Evolutionary conservation across 1,140 invertebrate genomes (phyloP).

Genomic region (Dendrolimus punctatus): DNA sequence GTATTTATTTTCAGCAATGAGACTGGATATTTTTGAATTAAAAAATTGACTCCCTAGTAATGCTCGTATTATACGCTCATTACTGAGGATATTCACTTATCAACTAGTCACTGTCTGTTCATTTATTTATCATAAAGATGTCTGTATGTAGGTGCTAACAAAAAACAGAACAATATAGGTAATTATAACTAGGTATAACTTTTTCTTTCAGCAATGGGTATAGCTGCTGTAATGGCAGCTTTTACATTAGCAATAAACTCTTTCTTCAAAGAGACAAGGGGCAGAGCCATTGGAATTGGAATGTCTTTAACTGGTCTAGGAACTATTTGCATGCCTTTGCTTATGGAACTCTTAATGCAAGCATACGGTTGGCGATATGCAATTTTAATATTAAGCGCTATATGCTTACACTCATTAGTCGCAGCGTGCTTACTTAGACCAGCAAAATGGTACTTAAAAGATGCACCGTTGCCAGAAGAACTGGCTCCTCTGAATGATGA

Average conservation of each 20-base stretch:
- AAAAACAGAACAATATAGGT: too few species aligned
- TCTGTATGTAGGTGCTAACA: too few species aligned
- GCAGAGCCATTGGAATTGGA: constrained; percentile 68
- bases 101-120: too few species aligned
- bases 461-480: constrained; percentile 41
- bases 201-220: constrained; percentile 59
- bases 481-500: constrained; percentile 41
- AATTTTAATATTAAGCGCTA: constrained; percentile 69
- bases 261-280: constrained; percentile 69
- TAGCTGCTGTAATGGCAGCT: constrained; percentile 61
- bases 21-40: too few species aligned
- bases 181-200: neutral
- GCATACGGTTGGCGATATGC: constrained; percentile 70
- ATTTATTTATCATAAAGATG: too few species aligned
- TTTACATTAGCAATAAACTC: constrained; percentile 71
- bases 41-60: too few species aligned
- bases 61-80: too few species aligned
- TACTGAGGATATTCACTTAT: too few species aligned
- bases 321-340: constrained; percentile 63
- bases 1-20: too few species aligned
- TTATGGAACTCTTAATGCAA: constrained; percentile 65
- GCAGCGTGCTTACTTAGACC: constrained; percentile 73
- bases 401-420: constrained; percentile 72
- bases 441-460: constrained; percentile 73
- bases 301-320: constrained; percentile 72